These are phyloP conservation scores for Lamprologus sp. DNA, from an alignment of 2,113 vertebrate species.

Conservation along the genomic window DNA sequence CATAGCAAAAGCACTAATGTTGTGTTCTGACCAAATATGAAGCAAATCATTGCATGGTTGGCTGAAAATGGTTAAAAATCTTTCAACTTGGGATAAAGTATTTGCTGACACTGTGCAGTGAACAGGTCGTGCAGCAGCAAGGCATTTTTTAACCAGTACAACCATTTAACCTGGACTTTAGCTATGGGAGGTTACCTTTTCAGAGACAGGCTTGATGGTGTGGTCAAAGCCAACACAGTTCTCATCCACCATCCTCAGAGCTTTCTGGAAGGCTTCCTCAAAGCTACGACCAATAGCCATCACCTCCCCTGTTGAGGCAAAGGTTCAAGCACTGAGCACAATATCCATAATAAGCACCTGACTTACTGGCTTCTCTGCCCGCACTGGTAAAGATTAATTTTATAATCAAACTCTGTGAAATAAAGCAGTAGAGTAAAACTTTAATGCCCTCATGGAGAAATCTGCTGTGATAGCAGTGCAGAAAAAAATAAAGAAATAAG, in stretches of 20 bases:
- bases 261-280: slow-evolving; percentile 97
- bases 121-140: background rate
- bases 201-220: slow-evolving; percentile 82
- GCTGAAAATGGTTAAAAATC: background rate
- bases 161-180: background rate
- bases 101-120: background rate
- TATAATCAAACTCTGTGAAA: background rate
- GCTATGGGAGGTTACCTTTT: slow-evolving; percentile 60
- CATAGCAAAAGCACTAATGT: background rate
- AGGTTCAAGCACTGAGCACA: background rate
- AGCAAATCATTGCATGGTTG: background rate
- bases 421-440: background rate
- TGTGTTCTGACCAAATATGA: background rate
- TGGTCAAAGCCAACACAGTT: slow-evolving; percentile 96
- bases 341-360: background rate
- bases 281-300: slow-evolving; percentile 95
- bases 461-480: background rate
- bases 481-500: background rate
- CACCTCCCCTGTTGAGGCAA: slow-evolving; percentile 79
- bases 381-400: background rate
- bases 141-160: background rate
- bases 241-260: slow-evolving; percentile 97
- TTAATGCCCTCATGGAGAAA: background rate
- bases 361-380: background rate
- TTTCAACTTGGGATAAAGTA: background rate